Evolutionary conservation across 2,797 vertebrate species (phyloP).

Genomic region (Phylloscopus collybita): DNA sequence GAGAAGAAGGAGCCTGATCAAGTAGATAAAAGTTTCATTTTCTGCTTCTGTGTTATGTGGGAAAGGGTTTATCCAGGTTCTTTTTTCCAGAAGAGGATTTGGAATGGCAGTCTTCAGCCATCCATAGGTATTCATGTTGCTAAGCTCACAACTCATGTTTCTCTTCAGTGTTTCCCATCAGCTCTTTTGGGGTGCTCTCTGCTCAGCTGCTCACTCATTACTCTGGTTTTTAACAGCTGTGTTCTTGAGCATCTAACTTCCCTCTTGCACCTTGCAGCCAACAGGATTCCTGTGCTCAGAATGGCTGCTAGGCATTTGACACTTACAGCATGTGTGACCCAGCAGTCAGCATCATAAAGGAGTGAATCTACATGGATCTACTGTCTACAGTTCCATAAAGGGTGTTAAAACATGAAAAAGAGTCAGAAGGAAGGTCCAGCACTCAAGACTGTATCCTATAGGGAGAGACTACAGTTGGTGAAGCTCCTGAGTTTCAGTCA

Average conservation of each 20-base stretch:
- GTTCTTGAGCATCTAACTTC: background rate
- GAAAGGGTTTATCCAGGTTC: background rate
- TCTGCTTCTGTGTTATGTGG: background rate
- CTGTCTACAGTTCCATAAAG: background rate
- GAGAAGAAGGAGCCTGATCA: background rate
- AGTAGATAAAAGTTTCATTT: background rate
- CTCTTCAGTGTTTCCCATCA: background rate
- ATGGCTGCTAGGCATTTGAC: background rate
- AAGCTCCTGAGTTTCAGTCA: background rate
- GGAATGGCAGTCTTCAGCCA: background rate
- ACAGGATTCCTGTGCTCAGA: background rate
- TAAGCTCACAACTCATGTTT: background rate
- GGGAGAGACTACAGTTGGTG: background rate
- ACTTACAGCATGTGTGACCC: accelerated
- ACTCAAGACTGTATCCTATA: background rate
- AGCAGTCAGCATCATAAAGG: background rate
- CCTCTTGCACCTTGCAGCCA: background rate
- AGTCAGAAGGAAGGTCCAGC: background rate
- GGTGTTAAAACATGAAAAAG: background rate
- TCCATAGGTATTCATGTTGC: background rate
- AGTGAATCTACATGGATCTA: background rate
- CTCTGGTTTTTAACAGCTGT: background rate
- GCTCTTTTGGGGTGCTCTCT: background rate
- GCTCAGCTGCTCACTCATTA: background rate
- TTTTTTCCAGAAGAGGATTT: background rate